phyloP scores from a whole-genome alignment of 2,888 invertebrate genomes.

The Carterocephalus palaemon region DNA sequence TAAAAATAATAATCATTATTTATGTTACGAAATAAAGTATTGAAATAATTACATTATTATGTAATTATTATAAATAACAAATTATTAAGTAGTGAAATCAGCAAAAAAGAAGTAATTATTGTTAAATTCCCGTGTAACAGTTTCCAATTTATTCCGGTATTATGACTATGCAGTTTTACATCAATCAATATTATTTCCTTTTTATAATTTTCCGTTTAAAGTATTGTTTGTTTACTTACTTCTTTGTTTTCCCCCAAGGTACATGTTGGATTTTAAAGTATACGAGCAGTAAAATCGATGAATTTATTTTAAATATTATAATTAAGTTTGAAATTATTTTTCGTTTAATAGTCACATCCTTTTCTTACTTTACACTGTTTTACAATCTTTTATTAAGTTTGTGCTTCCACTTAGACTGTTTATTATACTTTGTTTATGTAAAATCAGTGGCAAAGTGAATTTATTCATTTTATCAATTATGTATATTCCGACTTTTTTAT shows the following conservation, averaged over 20 bases:
- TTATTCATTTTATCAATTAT: slow-evolving; percentile 19
- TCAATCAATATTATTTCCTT: too few relatives aligned
- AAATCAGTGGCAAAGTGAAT: background rate
- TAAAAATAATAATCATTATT: too few relatives aligned
- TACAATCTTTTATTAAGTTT: slow-evolving; percentile 22
- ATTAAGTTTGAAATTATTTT: slow-evolving; percentile 38
- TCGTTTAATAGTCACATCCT: slow-evolving; percentile 67
- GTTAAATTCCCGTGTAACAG: too few relatives aligned
- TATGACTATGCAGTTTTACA: too few relatives aligned
- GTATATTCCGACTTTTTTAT: too few relatives aligned
- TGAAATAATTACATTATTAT: too few relatives aligned
- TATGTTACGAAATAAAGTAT: too few relatives aligned
- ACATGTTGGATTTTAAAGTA: slow-evolving; percentile 70
- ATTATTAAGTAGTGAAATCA: too few relatives aligned
- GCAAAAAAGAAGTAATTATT: too few relatives aligned
- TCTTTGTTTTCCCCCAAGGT: slow-evolving; percentile 52
- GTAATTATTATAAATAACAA: too few relatives aligned
- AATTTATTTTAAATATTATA: slow-evolving; percentile 32
- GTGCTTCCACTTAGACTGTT: slow-evolving; percentile 23
- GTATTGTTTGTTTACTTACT: slow-evolving; percentile 31
- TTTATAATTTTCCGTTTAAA: too few relatives aligned
- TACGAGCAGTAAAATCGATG: slow-evolving; percentile 12
- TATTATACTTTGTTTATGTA: background rate
- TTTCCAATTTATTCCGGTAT: too few relatives aligned
- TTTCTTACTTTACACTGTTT: slow-evolving; percentile 27